Evolutionary conservation across 2,113 vertebrate genomes (phyloP).

Genomic region (Phalacrocorax pelagicus): DNA sequence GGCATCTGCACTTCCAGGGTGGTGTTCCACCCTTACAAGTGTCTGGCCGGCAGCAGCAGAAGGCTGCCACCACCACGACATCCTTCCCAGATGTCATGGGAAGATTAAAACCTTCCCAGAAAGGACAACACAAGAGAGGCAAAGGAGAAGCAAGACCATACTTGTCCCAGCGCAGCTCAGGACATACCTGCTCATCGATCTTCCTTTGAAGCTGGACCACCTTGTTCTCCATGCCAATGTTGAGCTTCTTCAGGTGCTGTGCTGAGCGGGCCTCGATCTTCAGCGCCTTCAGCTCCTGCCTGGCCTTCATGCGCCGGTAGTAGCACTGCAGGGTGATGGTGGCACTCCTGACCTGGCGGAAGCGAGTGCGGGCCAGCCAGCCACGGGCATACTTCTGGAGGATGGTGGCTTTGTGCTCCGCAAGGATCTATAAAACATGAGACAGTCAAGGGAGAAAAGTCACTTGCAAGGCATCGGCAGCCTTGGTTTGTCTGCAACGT

Average conservation of each 20-base stretch:
- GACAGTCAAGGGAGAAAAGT: not conserved
- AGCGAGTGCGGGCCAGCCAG: conserved; percentile 82
- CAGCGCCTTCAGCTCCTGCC: conserved; percentile 81
- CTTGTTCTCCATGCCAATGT: conserved; percentile 97
- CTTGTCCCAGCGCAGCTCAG: fast-evolving
- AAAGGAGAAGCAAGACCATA: not conserved
- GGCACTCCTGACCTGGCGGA: conserved; percentile 64
- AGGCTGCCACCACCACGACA: not conserved
- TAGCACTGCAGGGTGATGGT: conserved; percentile 87
- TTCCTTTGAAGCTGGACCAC: conserved; percentile 95
- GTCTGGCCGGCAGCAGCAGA: not conserved
- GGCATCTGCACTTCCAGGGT: not conserved
- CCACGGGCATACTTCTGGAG: conserved; percentile 83
- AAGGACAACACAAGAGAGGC: not conserved
- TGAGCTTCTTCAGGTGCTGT: conserved; percentile 89
- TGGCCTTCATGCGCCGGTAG: conserved; percentile 81
- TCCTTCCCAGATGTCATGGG: fast-evolving
- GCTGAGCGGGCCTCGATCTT: conserved; percentile 91
- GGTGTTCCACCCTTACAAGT: too few relatives aligned
- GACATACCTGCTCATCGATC: conserved; percentile 89
- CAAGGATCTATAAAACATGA: conserved; percentile 72
- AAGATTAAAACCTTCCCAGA: not conserved
- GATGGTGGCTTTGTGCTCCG: conserved; percentile 87
- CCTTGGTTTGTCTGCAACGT: not conserved
- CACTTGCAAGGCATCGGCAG: not conserved